Base-by-base conservation (phyloP, 1,140 invertebrate genomes). In the Scaptomyza graminum region DNA sequence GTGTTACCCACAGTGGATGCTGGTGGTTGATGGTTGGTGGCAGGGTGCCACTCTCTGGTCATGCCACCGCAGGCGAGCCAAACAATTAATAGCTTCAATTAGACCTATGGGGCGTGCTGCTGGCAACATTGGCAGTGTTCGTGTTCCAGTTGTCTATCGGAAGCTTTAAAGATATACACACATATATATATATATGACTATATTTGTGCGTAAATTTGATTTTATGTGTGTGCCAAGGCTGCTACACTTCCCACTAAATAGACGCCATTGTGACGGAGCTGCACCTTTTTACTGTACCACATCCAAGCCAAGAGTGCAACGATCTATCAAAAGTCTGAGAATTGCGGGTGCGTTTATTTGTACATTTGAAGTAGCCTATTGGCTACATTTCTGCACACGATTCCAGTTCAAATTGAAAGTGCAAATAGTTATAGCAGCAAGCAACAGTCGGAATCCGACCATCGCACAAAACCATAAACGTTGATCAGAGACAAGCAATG, bases 61-160 rank as follows among this genome's bases (percentile, higher is more conserved):
- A 71, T 73, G 62, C 71, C 67, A 63, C 73, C 65, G 63, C 76
- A 59, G 69, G 79, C 76, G 44, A 67, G 69, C 61, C 74, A 69
- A 78, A 88, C 83, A 88, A 88, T 88, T 88, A 88, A 88, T 88
- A 88, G 83, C 83, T 65, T 88, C 83, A 88, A 88, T 88, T 88
- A 88, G 83, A 88, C 83, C 83, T 88, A 76, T 66, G 79, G 76
- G 79, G 75, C 83, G 65, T 67, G 66, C 59, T 75, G 28, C 28
- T 25, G 39, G 39, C 59, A 65, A 46, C 43, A 15, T 16, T 57
- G 61, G 52, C 18, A 22, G 18, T 22, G 18, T 22, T 22, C 18
- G 18, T 22, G 61, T 76, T 84, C 64, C 83, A 87, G 76, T 85
- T 85, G 83, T 88, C 55, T 66, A 56, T 72, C 83, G 83, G 83